These are phyloP conservation scores for Beaufortia kweichowensis DNA, from an alignment of 2,113 vertebrate species.

Conservation along the genomic window DNA sequence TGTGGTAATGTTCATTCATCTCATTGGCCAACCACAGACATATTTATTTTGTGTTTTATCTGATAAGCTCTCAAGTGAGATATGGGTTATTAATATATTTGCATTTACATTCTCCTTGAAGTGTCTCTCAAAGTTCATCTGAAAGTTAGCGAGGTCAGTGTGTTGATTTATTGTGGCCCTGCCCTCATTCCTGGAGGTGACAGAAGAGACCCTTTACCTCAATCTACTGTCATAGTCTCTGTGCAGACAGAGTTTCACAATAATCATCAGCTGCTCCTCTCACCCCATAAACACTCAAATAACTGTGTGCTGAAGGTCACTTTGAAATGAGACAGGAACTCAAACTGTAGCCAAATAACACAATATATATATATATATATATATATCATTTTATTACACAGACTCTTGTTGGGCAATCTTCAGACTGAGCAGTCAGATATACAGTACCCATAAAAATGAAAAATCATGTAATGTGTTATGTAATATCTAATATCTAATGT, in stretches of 20 bases:
- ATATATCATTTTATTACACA: no score
- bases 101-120: not conserved
- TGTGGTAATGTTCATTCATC: conserved; percentile 37
- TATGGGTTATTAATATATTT: not conserved
- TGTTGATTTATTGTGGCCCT: not conserved
- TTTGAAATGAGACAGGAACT: not conserved
- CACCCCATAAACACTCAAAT: conserved; percentile 35
- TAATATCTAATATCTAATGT: no score
- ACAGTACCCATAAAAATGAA: no score
- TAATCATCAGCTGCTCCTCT: conserved; percentile 36
- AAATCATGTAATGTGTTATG: no score
- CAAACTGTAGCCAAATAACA: not conserved
- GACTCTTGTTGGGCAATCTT: no score
- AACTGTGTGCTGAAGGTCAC: conserved; percentile 5
- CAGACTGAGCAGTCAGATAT: no score
- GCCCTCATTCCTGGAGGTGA: not conserved
- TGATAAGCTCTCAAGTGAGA: not conserved
- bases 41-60: conserved; percentile 7
- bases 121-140: not conserved
- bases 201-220: conserved; percentile 32
- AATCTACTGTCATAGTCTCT: conserved; percentile 11
- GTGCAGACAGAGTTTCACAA: conserved; percentile 38
- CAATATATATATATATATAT: no score
- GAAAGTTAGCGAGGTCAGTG: not conserved
- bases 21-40: conserved; percentile 35